A percentile compares a stretch with the other conserved stretches of the same genome.
Conservation (phyloP, 2,888 invertebrate genomes). For the Oscheius sp. region DNA sequence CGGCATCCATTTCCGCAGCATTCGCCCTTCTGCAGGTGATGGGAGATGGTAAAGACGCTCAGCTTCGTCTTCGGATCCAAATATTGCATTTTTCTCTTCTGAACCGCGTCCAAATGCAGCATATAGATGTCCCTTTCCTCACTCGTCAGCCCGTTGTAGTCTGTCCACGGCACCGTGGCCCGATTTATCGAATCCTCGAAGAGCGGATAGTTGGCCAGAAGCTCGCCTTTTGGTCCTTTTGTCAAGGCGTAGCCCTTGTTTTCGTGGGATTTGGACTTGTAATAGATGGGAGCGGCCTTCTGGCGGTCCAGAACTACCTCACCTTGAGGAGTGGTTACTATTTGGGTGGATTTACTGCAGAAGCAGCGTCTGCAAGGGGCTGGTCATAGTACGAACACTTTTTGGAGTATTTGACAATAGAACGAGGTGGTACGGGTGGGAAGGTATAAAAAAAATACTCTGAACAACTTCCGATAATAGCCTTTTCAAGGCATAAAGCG, state of each 20-base stretch:
- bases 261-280: slow-evolving; percentile 45
- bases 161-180: slow-evolving; percentile 57
- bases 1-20: slow-evolving; percentile 72
- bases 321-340: background rate
- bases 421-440: no score
- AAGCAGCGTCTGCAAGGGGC: background rate
- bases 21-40: slow-evolving; percentile 63
- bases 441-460: no score
- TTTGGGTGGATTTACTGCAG: background rate
- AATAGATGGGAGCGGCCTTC: slow-evolving; percentile 57
- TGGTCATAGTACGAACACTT: no score
- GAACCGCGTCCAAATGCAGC: slow-evolving; percentile 67
- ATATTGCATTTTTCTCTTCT: slow-evolving; percentile 64
- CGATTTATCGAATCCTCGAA: slow-evolving; percentile 69
- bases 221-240: slow-evolving; percentile 57
- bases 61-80: slow-evolving; percentile 61
- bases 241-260: slow-evolving; percentile 55
- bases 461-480: no score
- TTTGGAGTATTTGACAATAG: no score
- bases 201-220: slow-evolving; percentile 69
- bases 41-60: slow-evolving; percentile 61
- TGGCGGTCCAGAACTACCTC: slow-evolving; percentile 13
- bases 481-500: background rate
- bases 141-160: slow-evolving; percentile 63
- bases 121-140: slow-evolving; percentile 67